These are phyloP conservation scores for Trypoxylus dichotomus DNA, from an alignment of 1,140 invertebrate species.

Conservation along the genomic window DNA sequence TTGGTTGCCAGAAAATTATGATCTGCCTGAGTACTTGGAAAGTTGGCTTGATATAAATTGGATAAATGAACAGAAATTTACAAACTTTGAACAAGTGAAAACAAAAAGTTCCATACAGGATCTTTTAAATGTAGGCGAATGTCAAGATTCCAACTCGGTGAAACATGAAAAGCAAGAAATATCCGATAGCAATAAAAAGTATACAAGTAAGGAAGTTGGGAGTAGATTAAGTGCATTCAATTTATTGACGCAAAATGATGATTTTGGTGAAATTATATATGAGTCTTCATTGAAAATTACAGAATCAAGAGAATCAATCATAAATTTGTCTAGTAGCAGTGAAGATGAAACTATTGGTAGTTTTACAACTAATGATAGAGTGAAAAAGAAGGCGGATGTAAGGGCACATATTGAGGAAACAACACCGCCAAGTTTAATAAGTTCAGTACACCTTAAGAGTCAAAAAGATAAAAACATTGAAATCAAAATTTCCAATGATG, in stretches of 20 bases:
- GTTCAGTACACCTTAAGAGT: too few relatives aligned
- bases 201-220: neutral
- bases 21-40: constrained; percentile 53
- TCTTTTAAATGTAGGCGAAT: constrained; percentile 33
- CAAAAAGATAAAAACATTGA: too few relatives aligned
- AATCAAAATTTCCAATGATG: too few relatives aligned
- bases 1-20: constrained; percentile 54
- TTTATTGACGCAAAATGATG: neutral
- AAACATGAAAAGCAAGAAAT: constrained; percentile 35
- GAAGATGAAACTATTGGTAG: neutral
- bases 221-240: neutral
- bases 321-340: neutral
- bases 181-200: constrained; percentile 35
- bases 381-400: neutral
- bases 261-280: neutral
- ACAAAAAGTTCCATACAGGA: constrained; percentile 22
- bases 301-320: neutral
- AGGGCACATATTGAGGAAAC: too few relatives aligned
- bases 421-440: too few relatives aligned
- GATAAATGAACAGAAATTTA: constrained; percentile 42
- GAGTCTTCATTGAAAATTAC: neutral
- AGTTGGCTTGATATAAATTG: constrained; percentile 55
- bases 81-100: neutral
- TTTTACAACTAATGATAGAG: neutral
- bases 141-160: constrained; percentile 10